A percentile compares a stretch with the other conserved stretches of the same genome.
Evolutionary conservation across 2,888 invertebrate genomes (phyloP).

Genomic region (Drosophila tanythrix): DNA sequence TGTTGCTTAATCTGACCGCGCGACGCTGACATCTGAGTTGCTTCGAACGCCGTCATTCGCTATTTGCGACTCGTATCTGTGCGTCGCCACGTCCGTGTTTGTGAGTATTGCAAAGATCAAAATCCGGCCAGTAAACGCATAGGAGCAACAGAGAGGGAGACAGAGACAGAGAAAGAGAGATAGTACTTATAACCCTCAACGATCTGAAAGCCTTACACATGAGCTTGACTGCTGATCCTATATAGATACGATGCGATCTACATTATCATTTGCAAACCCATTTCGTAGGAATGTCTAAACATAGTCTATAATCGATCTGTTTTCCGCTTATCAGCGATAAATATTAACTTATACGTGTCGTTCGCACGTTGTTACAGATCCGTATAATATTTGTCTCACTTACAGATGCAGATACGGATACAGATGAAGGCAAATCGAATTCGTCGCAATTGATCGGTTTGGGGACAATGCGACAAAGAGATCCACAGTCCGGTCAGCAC

Average conservation of each 20-base stretch:
- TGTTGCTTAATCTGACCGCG: conserved; percentile 74
- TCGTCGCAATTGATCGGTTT: conserved; percentile 29
- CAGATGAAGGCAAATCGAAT: conserved; percentile 26
- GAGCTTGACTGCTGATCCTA: conserved; percentile 59
- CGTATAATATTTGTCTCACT: conserved; percentile 31
- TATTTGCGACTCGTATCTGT: conserved; percentile 66
- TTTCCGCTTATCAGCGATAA: conserved; percentile 57
- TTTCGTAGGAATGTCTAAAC: conserved; percentile 10
- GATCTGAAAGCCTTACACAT: conserved; percentile 41
- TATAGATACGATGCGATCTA: conserved; percentile 41
- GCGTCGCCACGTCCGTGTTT: conserved; percentile 65
- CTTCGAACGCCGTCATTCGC: conserved; percentile 38
- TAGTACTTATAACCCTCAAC: conserved; percentile 42
- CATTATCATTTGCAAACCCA: conserved; percentile 26
- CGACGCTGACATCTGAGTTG: conserved; percentile 31
- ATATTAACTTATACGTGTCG: conserved; percentile 37
- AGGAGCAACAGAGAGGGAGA: conserved; percentile 1
- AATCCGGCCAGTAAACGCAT: conserved; percentile 58
- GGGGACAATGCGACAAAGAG: conserved; percentile 58
- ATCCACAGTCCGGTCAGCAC: conserved; percentile 33
- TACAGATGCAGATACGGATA: conserved; percentile 1
- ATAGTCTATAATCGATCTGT: conserved; percentile 24
- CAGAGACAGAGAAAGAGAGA: conserved; percentile 4
- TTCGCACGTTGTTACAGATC: conserved; percentile 19
- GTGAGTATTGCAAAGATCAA: conserved; percentile 70